Base-by-base conservation (phyloP, 2,797 vertebrate species). In the Numenius phaeopus region DNA sequence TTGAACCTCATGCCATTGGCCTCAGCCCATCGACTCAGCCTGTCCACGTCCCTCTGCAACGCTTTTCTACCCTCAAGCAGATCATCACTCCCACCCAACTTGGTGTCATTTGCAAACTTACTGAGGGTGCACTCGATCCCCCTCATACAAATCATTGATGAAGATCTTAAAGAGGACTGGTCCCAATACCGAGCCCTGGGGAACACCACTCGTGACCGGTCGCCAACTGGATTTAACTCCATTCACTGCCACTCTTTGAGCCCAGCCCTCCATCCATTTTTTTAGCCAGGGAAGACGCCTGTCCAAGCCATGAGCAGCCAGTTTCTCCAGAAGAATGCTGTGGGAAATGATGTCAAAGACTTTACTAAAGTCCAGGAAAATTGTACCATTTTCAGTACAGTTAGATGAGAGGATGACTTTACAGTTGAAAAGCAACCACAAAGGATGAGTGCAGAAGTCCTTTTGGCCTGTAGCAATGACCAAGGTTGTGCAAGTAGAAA, bases 211-310 rank as follows among this genome's bases (percentile, higher is more conserved):
- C n/a, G 14, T 44, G 46, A 39, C 27, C 4, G 2, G 4, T 6
- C 9, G 2, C 14, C 49, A 42, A 6, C 17, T 17, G 15, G 24
- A 42, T 78, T 46, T 40, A 42, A 42, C 17, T 73, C 2, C 8
- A 18, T 30, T 70, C 30, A 55, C 19, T 20, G 26, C 5, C 6
- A 17, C 3, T 8, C 10, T 67, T 34, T 26, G 21, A 42, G 14
- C 17, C 19, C 4, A 2, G 17, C 6, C 18, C 5, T 23, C 3
- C 34, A 54, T 27, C 1, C 17, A 39, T 4, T 13, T 82, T 82
- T 64, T 62, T 47, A 69, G 3, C 5, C 29, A 52, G 14, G 0
- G 7, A 85, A 52, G 10, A 8, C 0, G 0, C 7, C 6, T 1
- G 0, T 27, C 14, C 12, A 73, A n/a, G 24, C 12, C 9, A 49